Evolutionary conservation across 2,888 invertebrate genomes (phyloP).

Genomic region (Pterobdella sp.): DNA sequence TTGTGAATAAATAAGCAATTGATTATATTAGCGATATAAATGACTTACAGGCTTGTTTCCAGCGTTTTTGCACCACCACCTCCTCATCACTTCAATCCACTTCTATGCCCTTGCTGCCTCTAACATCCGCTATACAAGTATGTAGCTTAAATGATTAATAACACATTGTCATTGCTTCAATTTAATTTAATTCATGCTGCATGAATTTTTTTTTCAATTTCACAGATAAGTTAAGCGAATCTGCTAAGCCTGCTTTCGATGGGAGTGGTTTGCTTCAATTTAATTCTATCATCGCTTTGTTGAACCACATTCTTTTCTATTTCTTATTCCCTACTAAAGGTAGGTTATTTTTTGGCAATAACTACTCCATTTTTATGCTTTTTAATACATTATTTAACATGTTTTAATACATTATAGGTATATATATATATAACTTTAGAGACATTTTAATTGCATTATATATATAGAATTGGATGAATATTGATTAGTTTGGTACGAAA

Average conservation of each 20-base stretch:
- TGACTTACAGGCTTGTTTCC: background rate
- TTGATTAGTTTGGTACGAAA: too few relatives aligned
- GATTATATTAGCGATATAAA: too few relatives aligned
- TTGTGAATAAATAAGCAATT: too few relatives aligned
- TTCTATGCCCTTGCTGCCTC: background rate
- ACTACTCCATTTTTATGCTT: too few relatives aligned
- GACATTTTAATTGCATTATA: too few relatives aligned
- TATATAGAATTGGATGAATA: too few relatives aligned
- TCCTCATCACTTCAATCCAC: background rate
- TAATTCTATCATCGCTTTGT: background rate
- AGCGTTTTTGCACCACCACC: background rate
- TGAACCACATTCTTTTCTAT: background rate
- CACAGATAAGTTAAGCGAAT: background rate
- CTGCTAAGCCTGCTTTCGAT: background rate
- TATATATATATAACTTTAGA: too few relatives aligned
- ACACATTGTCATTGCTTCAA: too few relatives aligned
- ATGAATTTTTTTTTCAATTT: background rate
- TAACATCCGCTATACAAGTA: background rate
- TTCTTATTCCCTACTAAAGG: background rate
- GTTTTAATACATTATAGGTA: too few relatives aligned
- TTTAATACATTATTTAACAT: too few relatives aligned
- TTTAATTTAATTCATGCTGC: background rate
- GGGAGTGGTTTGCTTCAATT: background rate
- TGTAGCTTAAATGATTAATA: too few relatives aligned
- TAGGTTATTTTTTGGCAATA: too few relatives aligned